These are phyloP conservation scores for Falco peregrinus DNA, from an alignment of 2,797 vertebrate genomes.

Conservation along the genomic window DNA sequence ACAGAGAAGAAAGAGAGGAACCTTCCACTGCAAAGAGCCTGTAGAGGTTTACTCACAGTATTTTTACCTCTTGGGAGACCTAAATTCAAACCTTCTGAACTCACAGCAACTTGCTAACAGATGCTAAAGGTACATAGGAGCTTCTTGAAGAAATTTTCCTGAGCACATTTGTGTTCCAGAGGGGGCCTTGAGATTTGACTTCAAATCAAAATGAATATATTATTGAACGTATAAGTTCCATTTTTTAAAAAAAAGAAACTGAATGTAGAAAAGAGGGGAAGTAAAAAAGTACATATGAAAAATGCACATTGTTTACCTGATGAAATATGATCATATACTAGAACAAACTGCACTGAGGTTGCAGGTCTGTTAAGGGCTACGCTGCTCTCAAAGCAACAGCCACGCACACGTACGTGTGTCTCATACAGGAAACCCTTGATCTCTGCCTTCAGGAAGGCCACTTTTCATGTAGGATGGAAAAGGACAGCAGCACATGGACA, in stretches of 20 bases:
- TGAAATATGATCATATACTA: not conserved
- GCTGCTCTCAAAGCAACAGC: not conserved
- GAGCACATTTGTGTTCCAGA: not conserved
- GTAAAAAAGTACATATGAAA: not conserved
- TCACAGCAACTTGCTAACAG: not conserved
- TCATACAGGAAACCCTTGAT: not conserved
- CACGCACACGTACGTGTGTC: accelerated
- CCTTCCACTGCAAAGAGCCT: not conserved
- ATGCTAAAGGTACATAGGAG: not conserved
- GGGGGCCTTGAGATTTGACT: not conserved
- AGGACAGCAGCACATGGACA: not conserved
- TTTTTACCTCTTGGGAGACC: not conserved
- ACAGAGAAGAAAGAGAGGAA: not conserved
- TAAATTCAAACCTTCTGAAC: not conserved
- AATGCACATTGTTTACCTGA: not conserved
- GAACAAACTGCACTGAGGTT: not conserved
- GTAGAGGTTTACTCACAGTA: not conserved
- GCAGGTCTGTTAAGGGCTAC: not conserved
- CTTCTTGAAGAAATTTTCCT: not conserved
- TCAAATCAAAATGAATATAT: not conserved
- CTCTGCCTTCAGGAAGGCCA: not conserved
- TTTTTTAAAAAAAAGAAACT: not conserved
- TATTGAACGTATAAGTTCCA: not conserved
- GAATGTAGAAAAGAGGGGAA: not conserved
- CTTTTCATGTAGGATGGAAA: not conserved